A percentile compares a stretch with the other conserved stretches of the same genome.
Evolutionary conservation across 35 echinoderm and acorn worm species (phyloP).

Genomic region (Holothuria glaberrima): DNA sequence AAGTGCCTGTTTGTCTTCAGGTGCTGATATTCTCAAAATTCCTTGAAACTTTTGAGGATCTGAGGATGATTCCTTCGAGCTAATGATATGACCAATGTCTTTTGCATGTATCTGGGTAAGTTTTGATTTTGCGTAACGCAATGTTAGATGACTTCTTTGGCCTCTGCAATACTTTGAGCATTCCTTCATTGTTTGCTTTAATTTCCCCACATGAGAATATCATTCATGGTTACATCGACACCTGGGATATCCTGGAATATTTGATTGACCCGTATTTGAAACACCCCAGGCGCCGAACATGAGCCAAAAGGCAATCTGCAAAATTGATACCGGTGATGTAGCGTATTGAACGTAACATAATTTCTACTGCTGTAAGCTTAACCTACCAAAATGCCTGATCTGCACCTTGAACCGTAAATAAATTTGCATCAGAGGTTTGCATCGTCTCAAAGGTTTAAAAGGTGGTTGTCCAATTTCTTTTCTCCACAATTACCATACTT

Average conservation of each 20-base stretch:
- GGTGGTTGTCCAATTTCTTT: too few species aligned
- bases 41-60: conserved; percentile 68
- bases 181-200: background rate
- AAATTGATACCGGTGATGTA: conserved; percentile 15
- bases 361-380: too few species aligned
- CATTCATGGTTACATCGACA: background rate
- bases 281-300: conserved; percentile 3
- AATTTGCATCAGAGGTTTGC: too few species aligned
- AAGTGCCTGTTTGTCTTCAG: conserved; percentile 40
- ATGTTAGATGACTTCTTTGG: background rate
- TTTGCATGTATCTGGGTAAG: conserved; percentile 11
- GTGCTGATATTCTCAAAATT: conserved; percentile 46
- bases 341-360: conserved; percentile 31
- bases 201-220: background rate
- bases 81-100: conserved; percentile 39
- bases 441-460: too few species aligned
- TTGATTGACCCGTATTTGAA: background rate
- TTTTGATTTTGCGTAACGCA: background rate
- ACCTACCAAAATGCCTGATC: too few species aligned
- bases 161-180: background rate
- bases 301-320: conserved; percentile 14
- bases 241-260: background rate
- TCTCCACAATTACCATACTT: too few species aligned
- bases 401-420: too few species aligned
- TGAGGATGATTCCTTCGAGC: conserved; percentile 33